phyloP scores from a whole-genome alignment of 2,113 vertebrate genomes.

The Scartelaos histophorus region DNA sequence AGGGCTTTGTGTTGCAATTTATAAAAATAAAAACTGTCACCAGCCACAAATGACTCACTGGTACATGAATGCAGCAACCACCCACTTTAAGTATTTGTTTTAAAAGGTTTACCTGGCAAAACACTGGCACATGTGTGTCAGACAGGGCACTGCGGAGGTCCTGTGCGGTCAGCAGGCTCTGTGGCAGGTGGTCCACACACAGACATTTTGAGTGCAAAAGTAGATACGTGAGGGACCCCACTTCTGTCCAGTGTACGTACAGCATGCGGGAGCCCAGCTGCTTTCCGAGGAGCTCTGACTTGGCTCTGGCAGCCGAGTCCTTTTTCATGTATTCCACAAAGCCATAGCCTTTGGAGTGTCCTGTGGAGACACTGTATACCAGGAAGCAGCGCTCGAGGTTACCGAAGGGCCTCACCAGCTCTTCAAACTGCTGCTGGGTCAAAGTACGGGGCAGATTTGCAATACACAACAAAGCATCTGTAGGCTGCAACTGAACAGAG shows the following conservation, averaged over 20 bases:
- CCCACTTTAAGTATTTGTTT: background rate
- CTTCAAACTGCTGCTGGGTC: slow-evolving; percentile 90
- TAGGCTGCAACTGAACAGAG: slow-evolving; percentile 90
- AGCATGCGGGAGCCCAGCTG: slow-evolving; percentile 88
- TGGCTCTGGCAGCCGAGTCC: slow-evolving; percentile 89
- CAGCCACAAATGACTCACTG: too few species aligned
- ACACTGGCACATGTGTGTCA: slow-evolving; percentile 74
- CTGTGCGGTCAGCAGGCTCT: slow-evolving; percentile 76
- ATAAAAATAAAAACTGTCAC: background rate
- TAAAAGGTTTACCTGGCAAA: slow-evolving; percentile 83
- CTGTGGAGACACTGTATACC: slow-evolving; percentile 82
- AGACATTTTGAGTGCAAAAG: slow-evolving; percentile 88
- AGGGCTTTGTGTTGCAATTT: background rate
- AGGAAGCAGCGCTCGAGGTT: slow-evolving; percentile 93
- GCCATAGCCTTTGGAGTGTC: slow-evolving; percentile 92
- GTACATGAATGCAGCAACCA: too few species aligned
- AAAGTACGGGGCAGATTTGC: slow-evolving; percentile 87
- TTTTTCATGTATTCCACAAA: slow-evolving; percentile 98
- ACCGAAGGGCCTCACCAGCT: slow-evolving; percentile 91
- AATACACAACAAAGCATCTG: slow-evolving; percentile 88
- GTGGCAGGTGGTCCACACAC: slow-evolving; percentile 85
- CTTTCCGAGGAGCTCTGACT: slow-evolving; percentile 88
- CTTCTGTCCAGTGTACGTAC: slow-evolving; percentile 96
- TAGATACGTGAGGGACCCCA: slow-evolving; percentile 81
- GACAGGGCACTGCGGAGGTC: slow-evolving; percentile 78